Evolutionary conservation across 2,113 vertebrate genomes (phyloP).

Genomic region (mouse (Mus musculus)): GRCm39 chr7:143723001-143723500

Average conservation of each 20-base stretch:
- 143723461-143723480: background rate
- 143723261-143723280: background rate
- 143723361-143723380: background rate
- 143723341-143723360: too few species aligned
- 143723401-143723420: accelerated
- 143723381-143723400: accelerated
- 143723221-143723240: accelerated
- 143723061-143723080: background rate
- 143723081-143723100: background rate
- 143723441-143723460: too few species aligned
- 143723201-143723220: background rate
- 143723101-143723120: background rate
- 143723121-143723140: background rate
- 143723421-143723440: background rate
- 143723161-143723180: background rate
- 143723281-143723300: background rate
- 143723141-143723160: background rate
- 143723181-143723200: background rate
- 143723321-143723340: accelerated
- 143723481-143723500: background rate
- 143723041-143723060: background rate
- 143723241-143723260: background rate
- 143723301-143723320: background rate
- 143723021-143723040: too few species aligned
- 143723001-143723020: background rate